Evolutionary conservation across 1,140 invertebrate genomes (phyloP), one percentile per base, ranked within the genome.

Genomic region (Trichomalopsis sarcophagae): DNA sequence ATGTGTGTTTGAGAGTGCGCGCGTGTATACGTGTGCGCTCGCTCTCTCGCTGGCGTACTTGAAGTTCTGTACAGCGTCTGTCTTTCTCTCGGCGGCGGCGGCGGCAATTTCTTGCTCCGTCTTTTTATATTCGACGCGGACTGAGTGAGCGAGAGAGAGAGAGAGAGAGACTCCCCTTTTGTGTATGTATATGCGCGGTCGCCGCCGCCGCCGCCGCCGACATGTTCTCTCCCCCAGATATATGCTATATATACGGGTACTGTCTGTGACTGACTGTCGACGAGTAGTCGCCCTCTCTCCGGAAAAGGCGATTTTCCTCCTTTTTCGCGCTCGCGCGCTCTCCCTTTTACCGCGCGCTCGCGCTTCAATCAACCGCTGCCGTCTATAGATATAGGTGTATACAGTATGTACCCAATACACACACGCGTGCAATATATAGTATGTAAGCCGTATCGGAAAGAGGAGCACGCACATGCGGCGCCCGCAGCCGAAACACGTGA

Each of bases 401-500:
- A 50, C 47, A 3, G 47, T 50, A 50, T 10, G 2, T 4, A 50
- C 47, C 2, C n/a, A 5, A 66, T 71, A 10, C 21, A 33, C 68
- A 5, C 68, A 14, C 68, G 2, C 68, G 17, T 9, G 23, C 68
- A 11, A 33, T 71, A 17, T 13, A 69, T 30, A 68, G 33, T 47
- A 9, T 55, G 33, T 55, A 30, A 13, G 23, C 30, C 7, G 30
- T 40, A 50, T 55, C 78, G 40, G 62, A 27, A 36, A 75, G 2
- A 66, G 11, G 13, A 13, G 77, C 50, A 80, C 77, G 83, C 83
- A 80, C 83, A 80, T 79, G 82, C 82, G 82, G 76, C 66, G 27
- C n/a, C 36, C 55, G 81, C 40, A n/a, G 75, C 55, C 75, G 62
- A 84, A 84, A 84, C 83, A 84, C 83, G 83, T 84, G 83, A 84